Base-by-base conservation (phyloP, 2,888 invertebrate species). In the Cephalotes varians region DNA sequence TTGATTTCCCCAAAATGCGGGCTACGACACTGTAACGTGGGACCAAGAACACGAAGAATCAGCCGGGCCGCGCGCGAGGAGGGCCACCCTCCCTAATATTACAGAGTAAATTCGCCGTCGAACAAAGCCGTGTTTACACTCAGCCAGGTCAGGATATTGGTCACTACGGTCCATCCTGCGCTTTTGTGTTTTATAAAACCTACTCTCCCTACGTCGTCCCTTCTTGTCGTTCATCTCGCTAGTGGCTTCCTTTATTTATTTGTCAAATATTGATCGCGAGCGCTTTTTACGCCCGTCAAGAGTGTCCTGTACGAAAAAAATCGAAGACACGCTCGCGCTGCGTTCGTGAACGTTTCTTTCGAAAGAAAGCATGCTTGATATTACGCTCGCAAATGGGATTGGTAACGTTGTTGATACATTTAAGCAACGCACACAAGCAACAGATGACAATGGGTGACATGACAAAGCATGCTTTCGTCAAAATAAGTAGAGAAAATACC, bases 51-150 rank as follows among this genome's bases (percentile, higher is more conserved):
- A 81, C 73, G 85, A 81, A 76, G 79, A 89, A 90, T 87, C 88
- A 82, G 15, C 51, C 51, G 76, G 64, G 25, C 51, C 51, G 64
- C 60, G 82, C 84, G 82, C 84, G 74, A 81, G 54, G 81, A 79
- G 71, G 69, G 74, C 85, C 84, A 90, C 89, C 87, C 90, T 90
- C 85, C 86, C 87, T 90, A 90, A 91, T 92, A 90, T 90, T 85
- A 86, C 89, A 89, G 81, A 87, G 91, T 88, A 91, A 91, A 92
- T 79, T 79, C 88, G 87, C 81, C 76, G 84, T 84, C 88, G 91
- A 89, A 92, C 88, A 92, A 93, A 91, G 90, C 84, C 83, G 71
- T 93, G 92, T 93, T 93, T 93, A 91, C 92, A 90, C 90, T 91
- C 87, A 85, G 88, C 90, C 91, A 87, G 90, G 91, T 90, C 91